Evolutionary conservation across 2,797 vertebrate species (phyloP).

Genomic region (Pseudochirops corinnae): DNA sequence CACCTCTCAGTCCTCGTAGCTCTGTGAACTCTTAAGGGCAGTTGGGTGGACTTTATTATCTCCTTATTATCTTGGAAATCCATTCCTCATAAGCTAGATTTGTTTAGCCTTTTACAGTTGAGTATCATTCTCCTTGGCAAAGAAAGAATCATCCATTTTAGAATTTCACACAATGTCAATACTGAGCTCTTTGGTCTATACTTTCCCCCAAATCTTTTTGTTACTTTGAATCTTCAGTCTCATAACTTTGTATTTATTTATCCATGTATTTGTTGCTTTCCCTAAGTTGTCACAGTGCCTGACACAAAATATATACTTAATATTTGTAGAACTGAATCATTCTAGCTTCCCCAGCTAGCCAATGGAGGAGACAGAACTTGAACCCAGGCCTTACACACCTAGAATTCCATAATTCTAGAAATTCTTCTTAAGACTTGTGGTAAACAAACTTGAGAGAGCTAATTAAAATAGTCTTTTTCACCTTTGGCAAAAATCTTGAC

Average conservation of each 20-base stretch:
- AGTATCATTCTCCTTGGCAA: too few relatives aligned
- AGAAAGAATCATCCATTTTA: too few relatives aligned
- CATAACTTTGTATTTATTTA: not conserved
- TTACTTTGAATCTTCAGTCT: not conserved
- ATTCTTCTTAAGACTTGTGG: not conserved
- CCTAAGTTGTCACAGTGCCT: not conserved
- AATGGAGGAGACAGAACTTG: not conserved
- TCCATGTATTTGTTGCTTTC: not conserved
- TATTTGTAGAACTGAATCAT: not conserved
- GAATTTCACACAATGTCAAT: too few relatives aligned
- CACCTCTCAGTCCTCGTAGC: too few relatives aligned
- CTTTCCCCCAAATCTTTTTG: not conserved
- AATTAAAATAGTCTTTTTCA: not conserved
- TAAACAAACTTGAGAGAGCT: slow-evolving; percentile 27
- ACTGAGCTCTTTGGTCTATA: too few relatives aligned
- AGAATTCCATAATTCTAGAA: not conserved
- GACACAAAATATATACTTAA: not conserved
- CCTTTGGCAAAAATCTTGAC: slow-evolving; percentile 26
- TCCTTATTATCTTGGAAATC: too few relatives aligned
- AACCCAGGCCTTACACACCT: not conserved
- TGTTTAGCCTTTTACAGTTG: too few relatives aligned
- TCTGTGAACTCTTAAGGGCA: too few relatives aligned
- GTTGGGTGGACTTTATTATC: too few relatives aligned
- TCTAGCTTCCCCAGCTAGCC: not conserved
- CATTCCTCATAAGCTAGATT: too few relatives aligned